Base-by-base conservation (phyloP, 92 coral and sea anemone species). In the Ricordea florida region DNA sequence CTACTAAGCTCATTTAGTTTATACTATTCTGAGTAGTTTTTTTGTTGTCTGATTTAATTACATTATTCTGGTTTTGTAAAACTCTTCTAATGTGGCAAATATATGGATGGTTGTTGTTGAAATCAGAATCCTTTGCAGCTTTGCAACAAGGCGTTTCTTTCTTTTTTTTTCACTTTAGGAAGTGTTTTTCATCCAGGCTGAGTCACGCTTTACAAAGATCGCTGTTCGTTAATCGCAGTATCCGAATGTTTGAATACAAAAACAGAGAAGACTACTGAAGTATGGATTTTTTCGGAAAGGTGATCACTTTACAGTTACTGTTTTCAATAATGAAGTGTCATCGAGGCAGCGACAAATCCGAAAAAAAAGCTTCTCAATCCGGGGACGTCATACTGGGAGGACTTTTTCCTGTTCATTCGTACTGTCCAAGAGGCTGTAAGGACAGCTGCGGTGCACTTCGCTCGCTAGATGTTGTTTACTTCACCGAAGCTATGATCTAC, bases 351-450 rank as follows among this genome's bases (percentile, higher is more conserved):
- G 26, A 8, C 28, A 65, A 32, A 36, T 29, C 28, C n/a, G n/a
- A n/a, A n/a, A n/a, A n/a, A n/a, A 46, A 46, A 46, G 72, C 63
- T 21, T 72, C 30, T 41, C 75, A 64, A 55, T 49, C 62, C 21
- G 82, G 82, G n/a, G 76, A 76, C 36, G 42, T 76, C 17, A 58
- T 76, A 6, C 49, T 76, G 37, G 82, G 62, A 13, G 82, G 82
- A 5, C 24, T 76, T 47, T 76, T 76, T 56, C 82, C 82, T 3
- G 76, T 76, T 3, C 82, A 76, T 36, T 51, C 56, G 7, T 60
- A 74, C 35, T 55, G 66, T 50, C 55, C 47, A 15, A 66, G 57
- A 37, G 21, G 24, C 14, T 33, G 50, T 34, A 13, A 42, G 11
- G 59, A 13, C 14, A 26, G 40, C 11, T 76, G 82, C 45, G 82